These are phyloP conservation scores for Rhabdornis inornatus DNA, from an alignment of 2,113 vertebrate species.

Conservation along the genomic window DNA sequence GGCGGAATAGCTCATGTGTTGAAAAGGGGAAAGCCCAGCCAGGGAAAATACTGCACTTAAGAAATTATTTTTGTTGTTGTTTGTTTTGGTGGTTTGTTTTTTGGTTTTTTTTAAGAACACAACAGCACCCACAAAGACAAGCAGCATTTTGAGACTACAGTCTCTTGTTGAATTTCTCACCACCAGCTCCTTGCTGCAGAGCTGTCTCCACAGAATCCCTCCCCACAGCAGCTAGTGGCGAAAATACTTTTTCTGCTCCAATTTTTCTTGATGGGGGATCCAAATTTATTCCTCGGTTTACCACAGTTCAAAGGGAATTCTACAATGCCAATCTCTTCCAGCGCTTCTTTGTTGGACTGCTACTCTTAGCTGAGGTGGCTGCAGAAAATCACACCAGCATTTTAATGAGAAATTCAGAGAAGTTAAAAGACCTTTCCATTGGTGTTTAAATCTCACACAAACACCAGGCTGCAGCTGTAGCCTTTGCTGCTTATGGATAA, in stretches of 20 bases:
- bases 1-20: not conserved
- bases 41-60: not conserved
- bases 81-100: not conserved
- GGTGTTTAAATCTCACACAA: slow-evolving; percentile 50
- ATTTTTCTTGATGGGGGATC: not conserved
- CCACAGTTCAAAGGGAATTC: not conserved
- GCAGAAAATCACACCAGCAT: slow-evolving; percentile 3
- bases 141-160: not conserved
- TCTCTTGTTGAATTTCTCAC: not conserved
- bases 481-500: slow-evolving; percentile 41
- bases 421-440: slow-evolving; percentile 43
- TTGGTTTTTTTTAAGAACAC: not conserved
- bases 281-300: not conserved
- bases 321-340: not conserved
- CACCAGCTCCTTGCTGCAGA: not conserved
- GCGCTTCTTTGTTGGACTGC: not conserved
- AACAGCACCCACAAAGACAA: not conserved
- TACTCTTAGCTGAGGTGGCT: not conserved
- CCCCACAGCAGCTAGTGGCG: not conserved
- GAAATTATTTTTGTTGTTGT: too few species aligned
- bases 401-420: slow-evolving; percentile 51
- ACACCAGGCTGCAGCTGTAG: slow-evolving; percentile 40
- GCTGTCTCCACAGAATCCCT: not conserved
- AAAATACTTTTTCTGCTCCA: not conserved
- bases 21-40: not conserved